These are phyloP conservation scores for Pheosia tremula DNA, from an alignment of 2,888 invertebrate species.

Conservation along the genomic window DNA sequence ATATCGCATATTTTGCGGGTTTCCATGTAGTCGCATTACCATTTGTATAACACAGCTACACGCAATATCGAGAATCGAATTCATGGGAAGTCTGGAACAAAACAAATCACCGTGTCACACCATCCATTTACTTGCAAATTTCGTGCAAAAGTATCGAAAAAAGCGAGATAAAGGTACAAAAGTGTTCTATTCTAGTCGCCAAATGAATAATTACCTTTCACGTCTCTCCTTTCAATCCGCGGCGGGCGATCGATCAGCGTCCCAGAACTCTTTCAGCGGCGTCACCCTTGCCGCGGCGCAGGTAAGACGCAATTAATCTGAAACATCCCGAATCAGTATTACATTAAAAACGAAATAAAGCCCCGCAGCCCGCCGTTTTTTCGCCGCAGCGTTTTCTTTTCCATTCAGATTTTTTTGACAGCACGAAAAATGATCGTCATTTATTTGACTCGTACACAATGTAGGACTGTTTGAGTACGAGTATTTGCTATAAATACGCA, in stretches of 20 bases:
- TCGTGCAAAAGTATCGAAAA: constrained; percentile 80
- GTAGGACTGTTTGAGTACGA: constrained; percentile 85
- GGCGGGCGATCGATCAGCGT: constrained; percentile 81
- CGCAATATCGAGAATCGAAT: constrained; percentile 56
- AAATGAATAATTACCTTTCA: constrained; percentile 84
- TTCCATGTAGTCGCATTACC: constrained; percentile 38
- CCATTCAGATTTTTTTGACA: constrained; percentile 85
- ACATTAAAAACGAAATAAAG: constrained; percentile 83
- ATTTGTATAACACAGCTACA: constrained; percentile 44
- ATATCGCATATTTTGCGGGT: constrained; percentile 32
- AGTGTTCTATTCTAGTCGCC: constrained; percentile 84
- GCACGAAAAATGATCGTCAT: constrained; percentile 84
- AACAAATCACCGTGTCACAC: constrained; percentile 80
- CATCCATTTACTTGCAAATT: constrained; percentile 84
- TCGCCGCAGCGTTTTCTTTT: constrained; percentile 80
- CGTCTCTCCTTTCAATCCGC: constrained; percentile 83
- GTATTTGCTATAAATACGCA: constrained; percentile 85
- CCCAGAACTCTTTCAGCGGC: constrained; percentile 82
- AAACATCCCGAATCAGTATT: constrained; percentile 84
- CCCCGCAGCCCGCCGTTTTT: constrained; percentile 77
- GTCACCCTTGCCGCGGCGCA: constrained; percentile 80
- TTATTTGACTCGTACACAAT: constrained; percentile 85
- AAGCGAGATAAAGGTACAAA: constrained; percentile 82
- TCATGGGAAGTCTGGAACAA: constrained; percentile 73
- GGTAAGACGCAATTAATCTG: constrained; percentile 84